Base-by-base conservation (phyloP, 2,888 invertebrate species). In the Siphonodentalium dalli region DNA sequence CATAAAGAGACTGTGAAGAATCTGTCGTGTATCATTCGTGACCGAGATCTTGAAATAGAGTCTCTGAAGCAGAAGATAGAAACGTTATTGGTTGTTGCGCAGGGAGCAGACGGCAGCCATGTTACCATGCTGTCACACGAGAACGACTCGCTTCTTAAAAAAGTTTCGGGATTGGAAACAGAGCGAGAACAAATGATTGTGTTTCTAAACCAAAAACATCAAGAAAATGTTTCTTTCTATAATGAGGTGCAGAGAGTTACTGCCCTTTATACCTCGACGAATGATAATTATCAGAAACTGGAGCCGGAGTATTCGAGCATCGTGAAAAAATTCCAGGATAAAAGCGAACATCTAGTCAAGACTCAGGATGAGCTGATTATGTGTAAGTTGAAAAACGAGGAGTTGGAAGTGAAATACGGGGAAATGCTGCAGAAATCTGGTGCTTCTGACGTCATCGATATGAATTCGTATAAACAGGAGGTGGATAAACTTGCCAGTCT, bases 161-260 rank as follows among this genome's bases (percentile, higher is more conserved):
- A 87, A 37, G 87, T 92, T 70, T 82, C 90, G n/a, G 87, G 89
- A 15, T 87, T 78, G 26, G 78, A 78, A 48, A 55, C 63, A 3
- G 83, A 83, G 58, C 61, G 82, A 28, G 81, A 83, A 38, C 81
- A 83, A 59, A 78, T 84, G 60, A 73, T 83, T 20, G 61, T 66
- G 3, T 77, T 78, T 20, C 70, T 93, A 0, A 90, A 89, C 70
- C 84, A 88, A 51, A 94, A 94, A 81, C 93, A 94, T 72, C 87
- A 89, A 54, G 93, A 94, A 83, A 91, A 88, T 74, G 81, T 91
- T 26, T 87, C 89, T 58, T 94, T 93, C 78, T 92, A 94, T 72
- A 86, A 84, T 27, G 94, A 95, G 84, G 89, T 93, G 54, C 91
- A 93, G 77, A 85, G 91, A 26, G 80, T 94, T 37, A 69, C 70